A percentile compares a stretch with the other conserved stretches of the same genome.
Conservation (phyloP, 2,113 vertebrate genomes). For the Lepus americanus region DNA sequence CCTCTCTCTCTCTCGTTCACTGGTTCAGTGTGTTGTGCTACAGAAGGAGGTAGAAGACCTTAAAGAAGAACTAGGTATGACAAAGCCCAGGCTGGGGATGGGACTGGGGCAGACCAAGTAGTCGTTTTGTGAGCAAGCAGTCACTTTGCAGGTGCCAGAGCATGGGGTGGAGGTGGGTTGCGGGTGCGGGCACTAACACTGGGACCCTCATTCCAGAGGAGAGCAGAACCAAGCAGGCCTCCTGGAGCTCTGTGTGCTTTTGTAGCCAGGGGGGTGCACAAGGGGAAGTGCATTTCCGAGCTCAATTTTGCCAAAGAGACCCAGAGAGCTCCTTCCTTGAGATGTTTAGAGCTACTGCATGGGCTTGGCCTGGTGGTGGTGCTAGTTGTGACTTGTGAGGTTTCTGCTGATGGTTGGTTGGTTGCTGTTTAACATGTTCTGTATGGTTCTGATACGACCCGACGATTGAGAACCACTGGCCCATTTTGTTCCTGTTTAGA, state of each 20-base stretch:
- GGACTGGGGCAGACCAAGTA: neutral
- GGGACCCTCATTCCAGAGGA: neutral
- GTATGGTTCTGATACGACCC: no score
- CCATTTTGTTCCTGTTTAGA: no score
- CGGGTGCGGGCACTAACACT: neutral
- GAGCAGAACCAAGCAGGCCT: no score
- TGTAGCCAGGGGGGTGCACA: no score
- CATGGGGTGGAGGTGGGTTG: neutral
- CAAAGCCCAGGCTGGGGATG: no score
- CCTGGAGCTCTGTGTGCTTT: no score
- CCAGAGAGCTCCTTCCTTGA: neutral
- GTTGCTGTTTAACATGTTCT: no score
- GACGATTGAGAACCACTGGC: no score
- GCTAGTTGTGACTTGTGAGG: neutral
- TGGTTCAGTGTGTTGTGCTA: neutral
- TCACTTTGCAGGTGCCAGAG: rapidly evolving
- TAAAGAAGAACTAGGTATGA: constrained; percentile 37
- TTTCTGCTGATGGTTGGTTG: no score
- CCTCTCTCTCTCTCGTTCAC: neutral
- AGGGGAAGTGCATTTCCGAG: rapidly evolving
- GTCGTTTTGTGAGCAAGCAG: no score
- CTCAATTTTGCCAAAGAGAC: rapidly evolving
- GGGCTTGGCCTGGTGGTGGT: neutral
- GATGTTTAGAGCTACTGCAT: rapidly evolving
- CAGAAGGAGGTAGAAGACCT: constrained; percentile 16